Evolutionary conservation across 2,113 vertebrate species (phyloP), one percentile per base, ranked within the genome.

Genomic region (Sarotherodon lohbergeri): DNA sequence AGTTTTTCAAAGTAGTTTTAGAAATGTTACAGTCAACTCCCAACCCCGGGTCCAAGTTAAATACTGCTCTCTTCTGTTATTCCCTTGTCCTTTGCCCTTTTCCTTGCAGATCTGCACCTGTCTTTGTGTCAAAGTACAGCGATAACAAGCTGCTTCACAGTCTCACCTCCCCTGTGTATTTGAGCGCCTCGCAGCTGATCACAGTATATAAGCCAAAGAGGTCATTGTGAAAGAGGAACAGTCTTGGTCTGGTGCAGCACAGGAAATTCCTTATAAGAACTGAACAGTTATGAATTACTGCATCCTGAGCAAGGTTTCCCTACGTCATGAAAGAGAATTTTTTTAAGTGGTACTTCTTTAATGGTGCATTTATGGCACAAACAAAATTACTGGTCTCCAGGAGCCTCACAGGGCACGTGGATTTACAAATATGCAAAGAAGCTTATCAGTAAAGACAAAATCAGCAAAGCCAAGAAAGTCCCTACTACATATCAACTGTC

Each of bases 161-260:
- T 16, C 7, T 4, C 11, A 17, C 8, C 14, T 13, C 9, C 2
- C 19, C 36, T 73, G 54, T 50, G 9, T 14, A 50, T 7, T 11
- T 29, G 24, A 61, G 71, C 9, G 14, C 13, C 16, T 76, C 1
- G 54, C 52, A 34, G 87, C 85, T 22, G 78, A 52, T 27, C 27
- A 0, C 2, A 1, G 36, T 91, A 91, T 92, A 55, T 87, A 61
- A 10, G 50, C 34, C 7, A 6, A 2, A 1, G 10, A 1, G 2
- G 8, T 80, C 39, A 87, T n/a, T 88, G 2, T 9, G 92, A 95
- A 94, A 94, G 92, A 92, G 92, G 93, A 95, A 95, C 54, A 7
- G 6, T 0, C 0, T 27, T 27, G 17, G 3, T 46, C 56, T 5
- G 83, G 13, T 22, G 8, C 2, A 34, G 29, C 16, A 9, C 36